Evolutionary conservation across 1,140 invertebrate species (phyloP), one percentile per base, ranked within the genome.

Genomic region (Drosophila asahinai): DNA sequence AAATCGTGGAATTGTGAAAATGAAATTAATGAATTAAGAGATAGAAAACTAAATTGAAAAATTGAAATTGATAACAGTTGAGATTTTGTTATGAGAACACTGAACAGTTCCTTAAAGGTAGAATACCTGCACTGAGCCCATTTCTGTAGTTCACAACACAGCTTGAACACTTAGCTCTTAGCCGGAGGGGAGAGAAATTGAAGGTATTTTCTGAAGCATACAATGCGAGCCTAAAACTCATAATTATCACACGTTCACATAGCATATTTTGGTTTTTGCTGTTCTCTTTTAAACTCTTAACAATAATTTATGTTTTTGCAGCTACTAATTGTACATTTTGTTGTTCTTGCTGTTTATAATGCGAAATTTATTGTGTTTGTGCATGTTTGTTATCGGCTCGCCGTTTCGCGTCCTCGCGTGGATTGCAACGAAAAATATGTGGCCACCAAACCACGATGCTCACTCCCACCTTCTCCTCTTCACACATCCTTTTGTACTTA

Each of bases 281-380:
- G 36, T 47, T 57, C 48, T 61, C 60, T 60, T 65, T 62, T 52
- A 51, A 51, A 72, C 45, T 80, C 76, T 86, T 78, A 86, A 86
- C 68, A 80, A 60, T 78, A 79, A 86, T 86, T 86, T 82, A 86
- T 86, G 79, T 40, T 59, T 79, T 78, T 70, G 75, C 82, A 64
- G 83, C 47, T 86, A 65, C 83, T 86, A 86, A 86, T 86, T 86
- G 82, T 71, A 86, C 57, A 71, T 66, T 77, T 86, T 86, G 67
- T 61, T 82, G 57, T 43, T 54, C 45, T 38, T 66, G 61, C 61
- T 66, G 54, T 61, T 60, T 71, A 61, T 74, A 45, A 70, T 77
- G 64, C 63, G 61, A 82, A 86, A 86, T 86, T 82, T 86, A 86
- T 86, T 76, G 83, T 79, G 78, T 76, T 66, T 64, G 80, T 86